Conservation (phyloP, 1,140 invertebrate species). For the Metaphire vulgaris region DNA sequence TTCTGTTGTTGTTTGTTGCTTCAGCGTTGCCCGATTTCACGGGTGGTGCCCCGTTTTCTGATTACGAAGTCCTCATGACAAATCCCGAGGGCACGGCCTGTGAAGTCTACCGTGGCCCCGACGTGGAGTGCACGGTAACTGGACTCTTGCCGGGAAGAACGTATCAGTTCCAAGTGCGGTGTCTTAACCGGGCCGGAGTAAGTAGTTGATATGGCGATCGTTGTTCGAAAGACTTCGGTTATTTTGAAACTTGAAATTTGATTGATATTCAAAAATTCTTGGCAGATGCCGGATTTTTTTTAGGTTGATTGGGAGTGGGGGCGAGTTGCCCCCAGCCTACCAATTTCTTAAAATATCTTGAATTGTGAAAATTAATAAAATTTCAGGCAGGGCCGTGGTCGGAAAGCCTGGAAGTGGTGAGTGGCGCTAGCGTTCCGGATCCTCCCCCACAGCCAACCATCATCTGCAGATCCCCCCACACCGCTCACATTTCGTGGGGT, state of each 20-base stretch:
- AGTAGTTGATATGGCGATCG: too few species aligned
- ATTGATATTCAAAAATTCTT: too few species aligned
- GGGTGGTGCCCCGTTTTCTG: constrained; percentile 66
- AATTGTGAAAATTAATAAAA: too few species aligned
- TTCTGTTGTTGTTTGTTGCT: too few species aligned
- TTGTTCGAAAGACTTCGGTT: too few species aligned
- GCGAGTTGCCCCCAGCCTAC: too few species aligned
- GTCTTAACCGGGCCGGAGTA: constrained; percentile 64
- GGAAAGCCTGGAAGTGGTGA: constrained; percentile 63
- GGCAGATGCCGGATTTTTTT: too few species aligned
- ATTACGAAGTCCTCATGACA: constrained; percentile 66
- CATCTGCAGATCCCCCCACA: constrained; percentile 60
- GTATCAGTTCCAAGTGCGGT: constrained; percentile 59
- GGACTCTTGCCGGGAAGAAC: constrained; percentile 63
- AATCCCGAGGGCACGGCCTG: constrained; percentile 55
- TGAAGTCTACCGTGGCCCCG: constrained; percentile 65
- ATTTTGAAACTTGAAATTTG: too few species aligned
- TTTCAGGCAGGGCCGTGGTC: constrained; percentile 66
- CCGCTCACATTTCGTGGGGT: constrained; percentile 66
- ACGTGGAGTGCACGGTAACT: constrained; percentile 66
- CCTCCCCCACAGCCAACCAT: constrained; percentile 61
- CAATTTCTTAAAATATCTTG: too few species aligned
- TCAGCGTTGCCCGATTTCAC: constrained; percentile 60
- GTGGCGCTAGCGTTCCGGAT: constrained; percentile 72
- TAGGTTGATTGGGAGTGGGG: too few species aligned